These are phyloP conservation scores for Drosophila lacicola DNA, from an alignment of 2,888 invertebrate genomes.

Conservation along the genomic window DNA sequence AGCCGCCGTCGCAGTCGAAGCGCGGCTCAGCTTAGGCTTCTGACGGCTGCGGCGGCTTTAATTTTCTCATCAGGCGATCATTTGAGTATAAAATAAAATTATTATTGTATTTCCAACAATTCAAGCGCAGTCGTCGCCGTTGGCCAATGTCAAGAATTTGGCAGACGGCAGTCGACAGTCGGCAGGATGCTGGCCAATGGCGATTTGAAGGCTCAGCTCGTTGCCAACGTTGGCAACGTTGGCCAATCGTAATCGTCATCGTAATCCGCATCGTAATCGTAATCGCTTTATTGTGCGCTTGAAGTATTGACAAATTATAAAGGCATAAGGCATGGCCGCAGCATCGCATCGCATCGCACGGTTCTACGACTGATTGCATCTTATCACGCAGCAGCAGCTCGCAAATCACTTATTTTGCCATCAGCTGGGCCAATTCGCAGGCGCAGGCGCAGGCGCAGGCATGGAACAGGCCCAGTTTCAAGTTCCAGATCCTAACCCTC, in stretches of 20 bases:
- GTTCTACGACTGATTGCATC: constrained; percentile 63
- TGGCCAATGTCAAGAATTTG: constrained; percentile 42
- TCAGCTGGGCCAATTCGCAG: constrained; percentile 51
- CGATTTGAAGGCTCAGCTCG: constrained; percentile 19
- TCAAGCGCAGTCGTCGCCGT: constrained; percentile 34
- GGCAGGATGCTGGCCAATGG: not conserved
- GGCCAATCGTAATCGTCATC: constrained; percentile 24
- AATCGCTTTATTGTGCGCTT: constrained; percentile 77
- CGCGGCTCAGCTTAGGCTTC: constrained; percentile 40
- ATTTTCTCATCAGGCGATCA: constrained; percentile 70
- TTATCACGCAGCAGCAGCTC: constrained; percentile 70
- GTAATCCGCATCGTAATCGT: constrained; percentile 24
- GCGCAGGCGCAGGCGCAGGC: constrained; percentile 7
- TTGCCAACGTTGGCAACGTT: constrained; percentile 30
- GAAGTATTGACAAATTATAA: constrained; percentile 78
- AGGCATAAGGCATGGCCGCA: constrained; percentile 42
- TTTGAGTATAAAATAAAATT: constrained; percentile 72
- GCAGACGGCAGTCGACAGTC: constrained; percentile 3
- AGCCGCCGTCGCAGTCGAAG: constrained; percentile 63
- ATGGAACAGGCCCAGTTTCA: constrained; percentile 21
- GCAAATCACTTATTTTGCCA: constrained; percentile 77
- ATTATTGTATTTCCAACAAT: constrained; percentile 68
- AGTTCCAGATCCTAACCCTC: not conserved
- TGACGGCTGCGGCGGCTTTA: constrained; percentile 58
- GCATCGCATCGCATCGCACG: constrained; percentile 8